Base-by-base conservation (phyloP, 2,797 vertebrate genomes). In the Passerculus sandwichensis region DNA sequence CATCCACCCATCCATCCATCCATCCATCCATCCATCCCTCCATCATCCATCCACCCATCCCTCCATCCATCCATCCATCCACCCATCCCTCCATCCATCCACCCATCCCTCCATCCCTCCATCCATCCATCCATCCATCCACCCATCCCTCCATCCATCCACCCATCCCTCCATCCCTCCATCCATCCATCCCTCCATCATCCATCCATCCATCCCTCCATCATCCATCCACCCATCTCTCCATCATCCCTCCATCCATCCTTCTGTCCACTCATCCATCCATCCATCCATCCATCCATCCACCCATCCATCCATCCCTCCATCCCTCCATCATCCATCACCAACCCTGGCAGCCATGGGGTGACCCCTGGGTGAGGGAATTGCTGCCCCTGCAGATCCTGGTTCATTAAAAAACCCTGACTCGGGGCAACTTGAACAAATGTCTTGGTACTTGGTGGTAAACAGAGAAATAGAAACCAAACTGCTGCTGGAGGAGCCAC, bases 21-120 rank as follows among this genome's bases (percentile, higher is more conserved):
- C 77, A 0, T 57, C n/a, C n/a, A 0, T 57, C 21, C 54, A 0
- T 51, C 89, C 75, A 0, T 22, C 54, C 54, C 0, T n/a, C 45
- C 36, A 38, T 34, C 34, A 34, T 23, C 47, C 65, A 26, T 67
- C 91, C 77, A 0, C 34, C n/a, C n/a, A 0, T 57, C 21, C 54
- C 0, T 51, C 75, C 75, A 0, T 22, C 54, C 54, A 0, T n/a
- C 45, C 36, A 38, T 36, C 36, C 45, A 5, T 22, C 20, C 45
- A 2, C 22, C 45, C 36, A 38, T 38, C 45, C 45, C 2, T 45
- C 45, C 45, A 7, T 47, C 21, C 21, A 1, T 47, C 47, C 13
- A 4, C 23, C 21, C 45, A 11, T 22, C 6, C 20, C 1, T 45
- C 44, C 45, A 8, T 13, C 22, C 22, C 1, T 22, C 45, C 21